Percentiles rank a stretch among this genome's conserved stretches.
These are phyloP conservation scores for Polypterus senegalus DNA, from an alignment of 2,113 vertebrate genomes.

Conservation along the genomic window DNA sequence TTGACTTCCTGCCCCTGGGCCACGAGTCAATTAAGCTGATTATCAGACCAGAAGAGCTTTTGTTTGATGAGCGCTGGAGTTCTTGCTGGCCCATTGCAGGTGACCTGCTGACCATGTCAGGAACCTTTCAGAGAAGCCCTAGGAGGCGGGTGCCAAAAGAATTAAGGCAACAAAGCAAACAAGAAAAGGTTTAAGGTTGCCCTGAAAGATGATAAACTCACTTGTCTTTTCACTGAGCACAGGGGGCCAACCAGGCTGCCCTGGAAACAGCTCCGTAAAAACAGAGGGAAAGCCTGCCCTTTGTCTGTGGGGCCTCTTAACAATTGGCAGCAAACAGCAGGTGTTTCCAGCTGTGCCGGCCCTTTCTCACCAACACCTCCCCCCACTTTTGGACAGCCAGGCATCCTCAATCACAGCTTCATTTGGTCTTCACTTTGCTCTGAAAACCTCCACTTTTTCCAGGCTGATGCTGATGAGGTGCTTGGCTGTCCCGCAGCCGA, in stretches of 20 bases:
- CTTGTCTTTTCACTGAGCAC: slow-evolving; percentile 1
- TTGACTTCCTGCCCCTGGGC: slow-evolving; percentile 42
- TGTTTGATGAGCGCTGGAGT: slow-evolving; percentile 30
- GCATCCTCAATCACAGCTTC: too few relatives aligned
- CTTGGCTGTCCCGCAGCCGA: too few relatives aligned
- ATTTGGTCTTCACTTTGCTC: too few relatives aligned
- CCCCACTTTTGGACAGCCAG: too few relatives aligned
- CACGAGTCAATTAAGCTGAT: slow-evolving; percentile 50
- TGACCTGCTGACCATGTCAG: not conserved
- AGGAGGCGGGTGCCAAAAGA: slow-evolving; percentile 10
- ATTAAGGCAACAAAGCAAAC: not conserved
- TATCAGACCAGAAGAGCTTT: slow-evolving; percentile 38
- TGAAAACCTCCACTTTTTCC: too few relatives aligned
- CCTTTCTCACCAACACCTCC: too few relatives aligned
- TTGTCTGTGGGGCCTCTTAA: not conserved
- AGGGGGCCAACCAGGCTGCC: not conserved
- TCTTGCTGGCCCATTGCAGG: slow-evolving; percentile 13
- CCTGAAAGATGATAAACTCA: not conserved
- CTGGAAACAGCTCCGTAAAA: not conserved
- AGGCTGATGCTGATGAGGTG: too few relatives aligned
- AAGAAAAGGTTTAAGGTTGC: too few relatives aligned
- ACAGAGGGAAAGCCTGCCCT: not conserved
- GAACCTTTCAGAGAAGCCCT: not conserved
- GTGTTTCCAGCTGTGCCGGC: slow-evolving; percentile 1
- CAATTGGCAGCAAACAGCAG: not conserved